Percentiles rank a stretch among this genome's conserved stretches.
These are phyloP conservation scores for Litocranius walleri DNA, from an alignment of 2,113 vertebrate species.

Conservation along the genomic window DNA sequence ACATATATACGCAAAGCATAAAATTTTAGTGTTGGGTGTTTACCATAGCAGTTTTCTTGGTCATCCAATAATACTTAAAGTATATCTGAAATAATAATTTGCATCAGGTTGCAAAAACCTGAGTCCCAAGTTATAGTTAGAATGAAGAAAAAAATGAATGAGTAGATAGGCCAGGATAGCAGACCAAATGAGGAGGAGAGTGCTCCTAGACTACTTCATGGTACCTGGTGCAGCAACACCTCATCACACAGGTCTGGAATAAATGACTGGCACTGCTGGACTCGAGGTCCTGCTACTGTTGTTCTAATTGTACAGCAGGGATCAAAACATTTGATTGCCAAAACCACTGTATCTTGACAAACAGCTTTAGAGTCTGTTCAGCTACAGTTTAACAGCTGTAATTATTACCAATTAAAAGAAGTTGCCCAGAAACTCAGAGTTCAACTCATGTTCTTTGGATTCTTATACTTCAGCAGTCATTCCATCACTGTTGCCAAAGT, in stretches of 20 bases:
- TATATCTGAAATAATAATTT: background rate
- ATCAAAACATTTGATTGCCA: background rate
- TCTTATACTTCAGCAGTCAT: background rate
- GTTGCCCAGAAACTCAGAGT: background rate
- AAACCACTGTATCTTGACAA: background rate
- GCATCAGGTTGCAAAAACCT: background rate
- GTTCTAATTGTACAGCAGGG: background rate
- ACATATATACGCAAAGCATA: background rate
- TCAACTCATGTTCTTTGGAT: background rate
- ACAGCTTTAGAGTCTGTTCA: background rate
- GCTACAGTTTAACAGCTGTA: background rate
- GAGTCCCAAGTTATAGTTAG: background rate
- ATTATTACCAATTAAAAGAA: background rate
- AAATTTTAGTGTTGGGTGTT: background rate
- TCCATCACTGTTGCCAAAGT: background rate
- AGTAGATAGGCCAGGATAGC: background rate
- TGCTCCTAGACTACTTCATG: rapidly evolving
- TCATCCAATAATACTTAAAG: background rate
- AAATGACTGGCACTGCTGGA: background rate
- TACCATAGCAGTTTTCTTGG: background rate
- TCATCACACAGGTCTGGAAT: background rate
- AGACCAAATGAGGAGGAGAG: background rate
- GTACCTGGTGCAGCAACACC: rapidly evolving
- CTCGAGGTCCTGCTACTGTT: background rate
- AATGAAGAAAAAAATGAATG: background rate